Conservation (phyloP, 2,113 vertebrate species). For the Cathartes aura region DNA sequence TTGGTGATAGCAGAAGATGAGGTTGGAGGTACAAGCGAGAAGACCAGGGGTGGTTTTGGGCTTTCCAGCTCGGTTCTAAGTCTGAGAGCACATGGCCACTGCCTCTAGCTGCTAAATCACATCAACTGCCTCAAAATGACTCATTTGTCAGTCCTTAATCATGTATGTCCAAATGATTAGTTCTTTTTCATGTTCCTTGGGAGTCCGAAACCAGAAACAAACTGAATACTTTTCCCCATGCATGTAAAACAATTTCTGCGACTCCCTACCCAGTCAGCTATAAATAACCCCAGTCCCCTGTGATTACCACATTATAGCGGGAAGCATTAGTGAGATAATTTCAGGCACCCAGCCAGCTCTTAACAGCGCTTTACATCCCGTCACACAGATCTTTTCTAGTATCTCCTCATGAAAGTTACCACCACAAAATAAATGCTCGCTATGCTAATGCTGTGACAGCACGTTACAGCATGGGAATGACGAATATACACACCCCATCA, state of each 20-base stretch:
- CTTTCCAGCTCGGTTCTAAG: neutral
- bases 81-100: neutral
- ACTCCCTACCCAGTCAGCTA: neutral
- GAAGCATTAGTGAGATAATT: slow-evolving; percentile 11
- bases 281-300: neutral
- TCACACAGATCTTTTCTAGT: neutral
- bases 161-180: neutral
- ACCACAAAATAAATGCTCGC: neutral
- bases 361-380: neutral
- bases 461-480: neutral
- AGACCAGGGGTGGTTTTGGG: neutral
- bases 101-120: neutral
- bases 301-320: neutral
- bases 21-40: neutral
- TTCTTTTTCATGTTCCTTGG: neutral
- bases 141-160: neutral
- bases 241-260: neutral
- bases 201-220: neutral
- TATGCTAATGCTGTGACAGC: neutral
- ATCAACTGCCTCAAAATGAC: fast-evolving
- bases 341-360: neutral
- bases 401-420: neutral
- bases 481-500: neutral
- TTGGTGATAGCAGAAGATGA: neutral
- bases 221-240: neutral